Percentiles rank a stretch among this genome's conserved stretches.
Conservation (phyloP, 2,888 invertebrate genomes). For the Leucozona laternaria region DNA sequence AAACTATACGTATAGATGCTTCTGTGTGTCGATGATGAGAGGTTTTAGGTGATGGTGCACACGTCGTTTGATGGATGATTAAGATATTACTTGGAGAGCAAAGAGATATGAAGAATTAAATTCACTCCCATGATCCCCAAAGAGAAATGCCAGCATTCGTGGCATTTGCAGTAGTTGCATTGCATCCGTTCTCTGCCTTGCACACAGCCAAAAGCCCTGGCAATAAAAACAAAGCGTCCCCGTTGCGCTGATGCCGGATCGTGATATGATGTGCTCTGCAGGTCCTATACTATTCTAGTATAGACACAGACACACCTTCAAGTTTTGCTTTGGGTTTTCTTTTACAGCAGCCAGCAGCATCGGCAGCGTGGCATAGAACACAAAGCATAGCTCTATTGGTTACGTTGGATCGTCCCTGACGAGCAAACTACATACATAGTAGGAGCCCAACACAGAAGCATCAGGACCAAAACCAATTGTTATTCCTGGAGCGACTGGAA, state of each 20-base stretch:
- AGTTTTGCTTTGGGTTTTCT: conserved; percentile 32
- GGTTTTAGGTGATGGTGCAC: conserved; percentile 56
- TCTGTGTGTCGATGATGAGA: conserved; percentile 63
- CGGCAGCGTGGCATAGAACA: conserved; percentile 36
- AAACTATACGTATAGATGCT: neutral
- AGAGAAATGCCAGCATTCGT: conserved; percentile 57
- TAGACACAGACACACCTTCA: conserved; percentile 43
- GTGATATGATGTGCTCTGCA: conserved; percentile 57
- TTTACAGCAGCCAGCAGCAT: conserved; percentile 3
- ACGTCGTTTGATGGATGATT: conserved; percentile 72
- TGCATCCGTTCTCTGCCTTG: conserved; percentile 35
- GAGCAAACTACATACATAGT: conserved; percentile 5
- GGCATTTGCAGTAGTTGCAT: conserved; percentile 46
- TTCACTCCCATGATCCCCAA: conserved; percentile 59
- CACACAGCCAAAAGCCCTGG: conserved; percentile 14
- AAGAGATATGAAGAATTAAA: conserved; percentile 47
- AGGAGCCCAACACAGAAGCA: neutral
- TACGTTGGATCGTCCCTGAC: neutral
- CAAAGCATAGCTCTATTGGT: conserved; percentile 50
- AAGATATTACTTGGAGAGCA: conserved; percentile 61
- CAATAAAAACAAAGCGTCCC: conserved; percentile 61
- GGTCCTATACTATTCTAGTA: conserved; percentile 25
- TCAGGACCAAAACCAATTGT: conserved; percentile 60
- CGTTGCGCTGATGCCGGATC: conserved; percentile 42
- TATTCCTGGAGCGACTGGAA: conserved; percentile 72